These are phyloP conservation scores for Rhimphoctona megacephalus DNA, from an alignment of 2,888 invertebrate species.

Conservation along the genomic window DNA sequence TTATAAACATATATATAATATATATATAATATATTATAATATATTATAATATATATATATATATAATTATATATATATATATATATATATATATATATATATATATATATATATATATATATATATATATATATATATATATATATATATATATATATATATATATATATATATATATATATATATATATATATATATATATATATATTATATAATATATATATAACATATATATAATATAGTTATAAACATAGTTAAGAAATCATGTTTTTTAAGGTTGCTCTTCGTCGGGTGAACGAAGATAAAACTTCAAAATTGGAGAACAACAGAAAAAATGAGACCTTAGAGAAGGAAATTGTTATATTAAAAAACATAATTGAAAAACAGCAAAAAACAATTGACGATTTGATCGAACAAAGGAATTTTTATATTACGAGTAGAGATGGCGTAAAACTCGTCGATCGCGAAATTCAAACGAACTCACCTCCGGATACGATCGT, in stretches of 20 bases:
- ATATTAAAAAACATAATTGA: constrained; percentile 47
- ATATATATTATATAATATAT: too few relatives aligned
- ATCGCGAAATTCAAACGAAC: constrained; percentile 59
- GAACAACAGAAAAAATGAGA: constrained; percentile 11
- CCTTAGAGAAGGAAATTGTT: constrained; percentile 46
- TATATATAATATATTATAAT: too few relatives aligned
- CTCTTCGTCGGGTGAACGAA: constrained; percentile 56
- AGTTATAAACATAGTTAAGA: constrained; percentile 41
- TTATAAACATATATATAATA: too few relatives aligned
- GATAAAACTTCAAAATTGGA: constrained; percentile 12
- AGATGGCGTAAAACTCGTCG: constrained; percentile 43
- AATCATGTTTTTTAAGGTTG: constrained; percentile 41
- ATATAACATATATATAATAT: too few relatives aligned
- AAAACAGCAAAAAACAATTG: constrained; percentile 58
- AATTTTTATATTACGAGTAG: constrained; percentile 24
- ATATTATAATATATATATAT: too few relatives aligned
- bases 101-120: too few relatives aligned
- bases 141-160: too few relatives aligned
- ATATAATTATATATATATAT: too few relatives aligned
- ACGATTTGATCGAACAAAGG: constrained; percentile 43
- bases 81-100: too few relatives aligned
- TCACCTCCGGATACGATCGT: not conserved
- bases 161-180: too few relatives aligned
- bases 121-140: too few relatives aligned
- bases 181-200: too few relatives aligned